Evolutionary conservation across 1,140 invertebrate species (phyloP).

Genomic region (Cotesia vestalis): DNA sequence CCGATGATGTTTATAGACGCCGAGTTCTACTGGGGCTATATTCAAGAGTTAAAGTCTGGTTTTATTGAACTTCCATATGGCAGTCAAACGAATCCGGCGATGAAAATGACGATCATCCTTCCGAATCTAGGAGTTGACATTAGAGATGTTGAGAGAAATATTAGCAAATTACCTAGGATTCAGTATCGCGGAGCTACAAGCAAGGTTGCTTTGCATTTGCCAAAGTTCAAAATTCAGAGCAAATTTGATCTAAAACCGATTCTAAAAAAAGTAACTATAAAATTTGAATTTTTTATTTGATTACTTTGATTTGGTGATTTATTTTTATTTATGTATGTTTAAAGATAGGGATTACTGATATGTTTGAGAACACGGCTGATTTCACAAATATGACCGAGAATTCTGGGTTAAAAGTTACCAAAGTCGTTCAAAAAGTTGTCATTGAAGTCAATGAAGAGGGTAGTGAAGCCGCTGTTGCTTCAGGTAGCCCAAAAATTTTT

Average conservation of each 20-base stretch:
- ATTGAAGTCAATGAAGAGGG: too few species aligned
- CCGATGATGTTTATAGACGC: conserved; percentile 71
- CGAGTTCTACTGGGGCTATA: conserved; percentile 65
- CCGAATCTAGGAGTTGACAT: conserved; percentile 65
- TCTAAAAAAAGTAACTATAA: too few species aligned
- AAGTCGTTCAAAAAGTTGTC: too few species aligned
- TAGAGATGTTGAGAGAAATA: conserved; percentile 57
- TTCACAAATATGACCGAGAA: too few species aligned
- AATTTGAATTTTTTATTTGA: too few species aligned
- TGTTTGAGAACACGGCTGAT: too few species aligned
- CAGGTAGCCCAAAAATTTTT: too few species aligned
- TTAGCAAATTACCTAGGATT: conserved; percentile 54
- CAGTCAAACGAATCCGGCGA: conserved; percentile 46
- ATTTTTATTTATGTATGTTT: too few species aligned
- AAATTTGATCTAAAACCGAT: conserved; percentile 35
- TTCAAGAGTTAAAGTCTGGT: conserved; percentile 65
- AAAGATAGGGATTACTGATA: too few species aligned
- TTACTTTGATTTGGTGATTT: too few species aligned
- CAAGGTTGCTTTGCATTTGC: conserved; percentile 47
- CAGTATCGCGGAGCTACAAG: conserved; percentile 45
- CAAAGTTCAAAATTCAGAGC: conserved; percentile 65
- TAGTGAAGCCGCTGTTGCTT: too few species aligned
- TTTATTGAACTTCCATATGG: conserved; percentile 76
- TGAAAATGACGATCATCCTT: conserved; percentile 67
- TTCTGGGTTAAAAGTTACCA: too few species aligned